Base-by-base conservation (phyloP, 2,113 vertebrate genomes). In the Tricholaema leucomelas region DNA sequence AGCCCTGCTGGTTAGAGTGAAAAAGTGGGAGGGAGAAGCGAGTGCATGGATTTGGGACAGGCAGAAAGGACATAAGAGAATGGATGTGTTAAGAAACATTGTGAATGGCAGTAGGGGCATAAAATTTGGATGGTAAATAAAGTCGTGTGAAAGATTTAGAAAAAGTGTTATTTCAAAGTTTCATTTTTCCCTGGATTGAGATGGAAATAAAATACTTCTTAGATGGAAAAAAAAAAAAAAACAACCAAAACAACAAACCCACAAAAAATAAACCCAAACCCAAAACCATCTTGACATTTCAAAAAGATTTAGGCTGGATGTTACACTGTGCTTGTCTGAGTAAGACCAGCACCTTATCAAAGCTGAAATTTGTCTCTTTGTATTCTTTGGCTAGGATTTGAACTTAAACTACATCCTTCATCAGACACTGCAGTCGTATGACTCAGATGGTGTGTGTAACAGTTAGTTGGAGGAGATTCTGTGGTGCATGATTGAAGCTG, bases 291-390 rank as follows among this genome's bases (percentile, higher is more conserved):
- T 23, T 61, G 19, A 59, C 7, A 3, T 87, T 60, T 9, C 4
- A 2, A 5, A 80, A 77, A 66, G 14, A 35, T 82, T 66, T 42
- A 56, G 9, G 6, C 10, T 10, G 35, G 16, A 9, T 5, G 1
- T 31, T 55, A 8, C 7, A 10, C 2, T 72, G 42, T 60, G 23
- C 13, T 20, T 35, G 4, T 1, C 8, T 65, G 27, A 50, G 30
- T 31, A 9, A 24, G 15, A 35, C 20, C 35, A 42, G 20, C 0
- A 0, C 9, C 19, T 69, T 31, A 30, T 11, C 28, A 79, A 81
- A 86, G 54, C 0, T 25, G 33, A 76, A 81, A 55, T n/a, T 65
- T 5, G 40, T 2, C 9, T 75, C 23, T 52, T 80, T 63, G 15
- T 23, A 24, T 59, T 3, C 17, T 65, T 65, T 59, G 21, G 6